Base-by-base conservation (phyloP, 1,140 invertebrate species). In the Trialeurodes vaporariorum region DNA sequence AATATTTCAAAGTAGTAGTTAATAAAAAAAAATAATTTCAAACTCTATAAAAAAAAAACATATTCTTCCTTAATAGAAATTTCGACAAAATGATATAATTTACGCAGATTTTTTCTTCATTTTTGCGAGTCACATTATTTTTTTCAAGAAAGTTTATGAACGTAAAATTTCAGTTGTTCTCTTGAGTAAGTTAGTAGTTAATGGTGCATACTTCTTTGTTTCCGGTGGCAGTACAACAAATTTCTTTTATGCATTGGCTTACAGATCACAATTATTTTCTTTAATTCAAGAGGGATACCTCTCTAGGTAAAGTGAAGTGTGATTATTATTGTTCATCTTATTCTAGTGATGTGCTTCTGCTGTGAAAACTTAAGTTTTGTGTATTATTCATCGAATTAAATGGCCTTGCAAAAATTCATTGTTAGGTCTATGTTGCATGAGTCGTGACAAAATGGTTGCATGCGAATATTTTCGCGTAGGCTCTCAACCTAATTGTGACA, bases 401-500 rank as follows among this genome's bases (percentile, higher is more conserved):
- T 17, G 5, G 34, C 34, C 5, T 49, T 71, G 71, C 70, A 72
- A 62, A 69, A 71, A 71, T 68, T 67, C 65, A 26, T 58, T 68
- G 70, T 70, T 69, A 71, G 71, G 70, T 72, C 69, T 68, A 71
- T 70, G 73, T 73, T 73, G 73, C 74, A 72, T 73, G 73, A 73
- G 70, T 73, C 72, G 74, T 74, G 74, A 73, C 74, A 75, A 75
- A 73, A 75, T 75, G 74, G 74, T 74, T 75, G 74, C 73, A 73
- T 70, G 74, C 71, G 69, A 72, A 75, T 75, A 73, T 71, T 72
- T 74, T 75, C 70, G 74, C 72, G 69, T 72, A 73, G 71, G 68
- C 71, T 49, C 34, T 49, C 34, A 49, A 49, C 34, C 34, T 49
- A 49, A 68, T 72, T 64, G 60, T 68, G 68, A 63, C 70, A 71